These are phyloP conservation scores for Sylvia borin DNA, from an alignment of 2,797 vertebrate genomes.

Conservation along the genomic window DNA sequence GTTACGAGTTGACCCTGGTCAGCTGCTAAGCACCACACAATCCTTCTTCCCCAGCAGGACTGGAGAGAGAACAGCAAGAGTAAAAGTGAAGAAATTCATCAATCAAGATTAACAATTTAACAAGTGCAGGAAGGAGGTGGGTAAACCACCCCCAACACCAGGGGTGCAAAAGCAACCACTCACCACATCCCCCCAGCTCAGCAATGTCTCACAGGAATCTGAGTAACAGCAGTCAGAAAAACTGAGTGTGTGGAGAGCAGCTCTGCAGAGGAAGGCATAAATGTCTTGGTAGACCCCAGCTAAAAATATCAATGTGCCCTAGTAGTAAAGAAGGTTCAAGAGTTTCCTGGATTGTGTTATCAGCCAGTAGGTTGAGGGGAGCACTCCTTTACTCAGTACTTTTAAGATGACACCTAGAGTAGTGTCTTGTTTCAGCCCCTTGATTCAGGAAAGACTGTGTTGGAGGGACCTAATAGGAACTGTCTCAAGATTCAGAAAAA, in stretches of 20 bases:
- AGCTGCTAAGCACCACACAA: not conserved
- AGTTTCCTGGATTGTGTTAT: not conserved
- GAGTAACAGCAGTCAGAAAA: not conserved
- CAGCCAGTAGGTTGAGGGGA: not conserved
- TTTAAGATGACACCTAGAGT: not conserved
- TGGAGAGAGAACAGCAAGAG: not conserved
- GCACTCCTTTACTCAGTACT: not conserved
- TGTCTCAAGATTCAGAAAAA: not conserved
- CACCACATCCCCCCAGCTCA: not conserved
- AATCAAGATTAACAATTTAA: not conserved
- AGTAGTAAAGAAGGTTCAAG: not conserved
- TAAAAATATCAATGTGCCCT: not conserved
- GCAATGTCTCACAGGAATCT: no score
- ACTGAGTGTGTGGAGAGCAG: not conserved
- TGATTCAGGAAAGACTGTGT: not conserved
- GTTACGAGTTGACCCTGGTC: not conserved
- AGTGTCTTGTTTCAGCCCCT: not conserved
- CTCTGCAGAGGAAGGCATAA: not conserved
- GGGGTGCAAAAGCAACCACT: fast-evolving
- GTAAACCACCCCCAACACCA: no score
- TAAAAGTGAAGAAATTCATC: not conserved
- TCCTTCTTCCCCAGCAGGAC: not conserved
- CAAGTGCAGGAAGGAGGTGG: not conserved
- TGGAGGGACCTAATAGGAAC: not conserved
- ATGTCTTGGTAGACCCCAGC: not conserved